These are phyloP conservation scores for Hirundo rustica DNA, from an alignment of 2,797 vertebrate species.

Conservation along the genomic window DNA sequence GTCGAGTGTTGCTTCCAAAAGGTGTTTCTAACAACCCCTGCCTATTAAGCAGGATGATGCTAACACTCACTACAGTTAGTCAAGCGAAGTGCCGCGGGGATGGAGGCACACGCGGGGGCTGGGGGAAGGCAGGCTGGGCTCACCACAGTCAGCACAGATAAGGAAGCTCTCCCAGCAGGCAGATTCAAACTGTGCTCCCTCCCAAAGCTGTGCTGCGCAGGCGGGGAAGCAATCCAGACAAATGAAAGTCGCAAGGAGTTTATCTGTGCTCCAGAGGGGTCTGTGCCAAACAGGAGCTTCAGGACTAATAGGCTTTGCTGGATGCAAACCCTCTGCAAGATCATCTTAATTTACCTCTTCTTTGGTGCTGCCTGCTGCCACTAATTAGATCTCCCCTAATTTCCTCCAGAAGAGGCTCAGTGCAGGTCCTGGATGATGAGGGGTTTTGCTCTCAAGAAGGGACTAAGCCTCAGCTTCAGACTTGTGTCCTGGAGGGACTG, in stretches of 20 bases:
- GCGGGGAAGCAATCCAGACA: not conserved
- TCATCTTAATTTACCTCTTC: slow-evolving; percentile 20
- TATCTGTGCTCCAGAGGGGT: slow-evolving; percentile 23
- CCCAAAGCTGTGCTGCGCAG: not conserved
- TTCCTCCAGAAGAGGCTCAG: not conserved
- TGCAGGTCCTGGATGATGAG: not conserved
- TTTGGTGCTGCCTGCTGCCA: not conserved
- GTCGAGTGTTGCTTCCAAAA: not conserved
- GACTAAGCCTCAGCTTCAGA: not conserved
- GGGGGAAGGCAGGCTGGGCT: not conserved
- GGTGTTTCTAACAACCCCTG: not conserved
- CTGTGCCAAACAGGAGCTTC: not conserved
- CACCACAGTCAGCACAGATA: not conserved
- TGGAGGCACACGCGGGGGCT: not conserved
- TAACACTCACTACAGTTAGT: not conserved
- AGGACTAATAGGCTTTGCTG: slow-evolving; percentile 46
- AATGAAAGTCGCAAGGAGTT: slow-evolving; percentile 29
- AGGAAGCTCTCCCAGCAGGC: not conserved
- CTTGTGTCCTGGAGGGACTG: not conserved
- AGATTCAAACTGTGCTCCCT: not conserved
- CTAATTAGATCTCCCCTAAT: not conserved
- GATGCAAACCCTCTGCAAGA: not conserved
- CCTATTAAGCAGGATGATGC: not conserved
- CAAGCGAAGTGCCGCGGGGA: fast-evolving
- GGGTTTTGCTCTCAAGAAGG: not conserved